A percentile compares a stretch with the other conserved stretches of the same genome.
These are phyloP conservation scores for Plebejus argus DNA, from an alignment of 2,888 invertebrate genomes.

Conservation along the genomic window DNA sequence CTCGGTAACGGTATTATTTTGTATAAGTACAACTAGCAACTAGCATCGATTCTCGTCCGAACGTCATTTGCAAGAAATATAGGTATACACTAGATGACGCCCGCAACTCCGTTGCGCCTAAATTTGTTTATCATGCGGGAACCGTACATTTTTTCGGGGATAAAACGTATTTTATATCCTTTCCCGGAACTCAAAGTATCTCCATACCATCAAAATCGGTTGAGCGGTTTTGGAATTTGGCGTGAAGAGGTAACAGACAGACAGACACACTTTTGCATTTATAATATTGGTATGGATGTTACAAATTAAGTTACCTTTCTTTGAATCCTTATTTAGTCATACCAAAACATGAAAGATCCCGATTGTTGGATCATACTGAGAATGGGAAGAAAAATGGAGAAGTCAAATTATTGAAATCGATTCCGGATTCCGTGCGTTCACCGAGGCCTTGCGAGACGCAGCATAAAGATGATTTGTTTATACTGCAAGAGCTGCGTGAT, in stretches of 20 bases:
- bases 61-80: neutral
- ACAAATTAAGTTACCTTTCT: neutral
- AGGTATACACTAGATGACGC: too few species aligned
- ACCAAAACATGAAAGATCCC: neutral
- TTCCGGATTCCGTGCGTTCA: constrained; percentile 53
- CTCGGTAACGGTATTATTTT: constrained; percentile 20
- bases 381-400: constrained; percentile 31
- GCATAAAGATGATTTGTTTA: constrained; percentile 79
- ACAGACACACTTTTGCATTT: too few species aligned
- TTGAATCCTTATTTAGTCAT: neutral
- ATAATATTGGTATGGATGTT: too few species aligned
- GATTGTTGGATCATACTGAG: neutral
- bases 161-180: too few species aligned
- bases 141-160: too few species aligned
- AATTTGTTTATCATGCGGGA: too few species aligned
- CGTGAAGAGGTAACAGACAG: too few species aligned
- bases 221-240: too few species aligned
- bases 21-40: neutral
- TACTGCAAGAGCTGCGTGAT: constrained; percentile 69
- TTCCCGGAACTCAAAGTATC: too few species aligned
- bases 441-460: constrained; percentile 47
- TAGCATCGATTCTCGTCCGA: neutral
- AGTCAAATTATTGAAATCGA: constrained; percentile 61
- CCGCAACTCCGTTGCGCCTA: too few species aligned
- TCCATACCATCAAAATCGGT: too few species aligned